phyloP scores from a whole-genome alignment of 1,140 invertebrate genomes.

The Cherax destructor region DNA sequence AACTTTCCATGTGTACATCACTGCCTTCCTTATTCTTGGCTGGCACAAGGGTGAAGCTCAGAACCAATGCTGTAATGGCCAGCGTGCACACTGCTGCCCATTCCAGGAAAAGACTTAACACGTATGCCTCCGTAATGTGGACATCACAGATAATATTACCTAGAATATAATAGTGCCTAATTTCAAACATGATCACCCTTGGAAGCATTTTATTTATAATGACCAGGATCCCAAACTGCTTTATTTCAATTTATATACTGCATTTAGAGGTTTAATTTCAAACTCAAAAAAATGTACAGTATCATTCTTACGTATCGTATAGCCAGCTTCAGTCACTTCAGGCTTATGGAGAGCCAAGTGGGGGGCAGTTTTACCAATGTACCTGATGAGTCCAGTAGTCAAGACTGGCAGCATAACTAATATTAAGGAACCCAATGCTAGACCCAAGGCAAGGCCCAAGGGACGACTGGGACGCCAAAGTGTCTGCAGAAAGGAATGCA shows the following conservation, averaged over 20 bases:
- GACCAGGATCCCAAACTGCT: too few species aligned
- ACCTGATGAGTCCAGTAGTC: not conserved
- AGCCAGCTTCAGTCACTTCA: not conserved
- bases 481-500: not conserved
- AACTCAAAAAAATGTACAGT: too few species aligned
- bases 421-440: not conserved
- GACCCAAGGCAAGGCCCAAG: not conserved
- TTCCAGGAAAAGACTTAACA: slow-evolving; percentile 38
- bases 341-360: slow-evolving; percentile 10
- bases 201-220: too few species aligned
- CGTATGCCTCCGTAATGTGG: slow-evolving; percentile 37
- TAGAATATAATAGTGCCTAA: not conserved
- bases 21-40: not conserved
- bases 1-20: not conserved
- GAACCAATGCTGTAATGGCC: not conserved
- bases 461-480: not conserved
- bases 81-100: slow-evolving; percentile 6
- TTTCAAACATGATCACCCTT: not conserved
- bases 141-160: slow-evolving; percentile 45
- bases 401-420: not conserved
- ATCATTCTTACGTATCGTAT: not conserved
- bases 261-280: too few species aligned
- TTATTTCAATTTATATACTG: too few species aligned
- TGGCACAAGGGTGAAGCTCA: not conserved
- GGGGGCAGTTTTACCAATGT: not conserved